Evolutionary conservation across 2,113 vertebrate species (phyloP).

Genomic region (Lophius piscatorius): DNA sequence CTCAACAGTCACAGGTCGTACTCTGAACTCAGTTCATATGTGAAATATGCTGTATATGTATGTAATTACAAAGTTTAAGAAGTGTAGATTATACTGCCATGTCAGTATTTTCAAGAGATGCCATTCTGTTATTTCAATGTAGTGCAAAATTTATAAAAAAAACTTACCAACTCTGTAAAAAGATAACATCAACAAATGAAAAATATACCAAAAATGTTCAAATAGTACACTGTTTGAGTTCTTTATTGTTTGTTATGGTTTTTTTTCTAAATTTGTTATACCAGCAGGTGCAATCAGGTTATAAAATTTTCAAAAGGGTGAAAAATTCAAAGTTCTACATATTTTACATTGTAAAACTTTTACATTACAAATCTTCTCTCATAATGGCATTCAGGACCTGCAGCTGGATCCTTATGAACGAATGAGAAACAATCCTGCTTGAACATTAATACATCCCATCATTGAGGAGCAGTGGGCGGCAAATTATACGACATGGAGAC

Average conservation of each 20-base stretch:
- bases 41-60: conserved; percentile 55
- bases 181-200: conserved; percentile 19
- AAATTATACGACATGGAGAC: too few species aligned
- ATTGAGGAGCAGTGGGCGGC: too few species aligned
- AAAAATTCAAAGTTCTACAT: too few species aligned
- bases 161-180: conserved; percentile 50
- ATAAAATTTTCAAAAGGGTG: too few species aligned
- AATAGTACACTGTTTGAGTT: conserved; percentile 4
- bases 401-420: background rate
- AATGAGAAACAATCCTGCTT: background rate
- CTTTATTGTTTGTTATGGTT: too few species aligned
- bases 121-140: conserved; percentile 53
- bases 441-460: background rate
- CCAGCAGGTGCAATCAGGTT: too few species aligned
- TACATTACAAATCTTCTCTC: too few species aligned
- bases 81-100: conserved; percentile 37
- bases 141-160: conserved; percentile 30
- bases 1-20: conserved; percentile 1
- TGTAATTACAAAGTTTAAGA: conserved; percentile 47
- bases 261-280: too few species aligned
- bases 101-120: conserved; percentile 37
- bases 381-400: background rate
- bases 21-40: conserved; percentile 30
- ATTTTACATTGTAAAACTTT: too few species aligned
- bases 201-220: conserved; percentile 33